Evolutionary conservation across 2,113 vertebrate species (phyloP).

Genomic region (Gnathonemus echidnorhynchus): DNA sequence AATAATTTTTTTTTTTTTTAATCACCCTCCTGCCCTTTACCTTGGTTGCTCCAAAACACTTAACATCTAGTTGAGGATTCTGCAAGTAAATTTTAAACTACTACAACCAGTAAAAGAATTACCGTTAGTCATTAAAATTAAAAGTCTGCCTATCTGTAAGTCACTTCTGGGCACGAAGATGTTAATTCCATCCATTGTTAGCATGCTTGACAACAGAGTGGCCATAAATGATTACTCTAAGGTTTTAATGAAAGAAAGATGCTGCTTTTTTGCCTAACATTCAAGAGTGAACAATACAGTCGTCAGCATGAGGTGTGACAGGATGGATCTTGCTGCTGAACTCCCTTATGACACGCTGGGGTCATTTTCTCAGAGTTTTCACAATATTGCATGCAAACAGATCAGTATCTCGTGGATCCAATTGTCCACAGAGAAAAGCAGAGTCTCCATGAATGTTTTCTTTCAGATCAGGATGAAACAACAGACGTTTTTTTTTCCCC

Average conservation of each 20-base stretch:
- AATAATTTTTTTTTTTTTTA: not conserved
- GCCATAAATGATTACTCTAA: not conserved
- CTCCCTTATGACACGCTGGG: constrained; percentile 54
- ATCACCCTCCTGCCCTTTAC: not conserved
- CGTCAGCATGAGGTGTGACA: constrained; percentile 46
- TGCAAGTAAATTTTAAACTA: constrained; percentile 14
- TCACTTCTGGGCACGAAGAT: not conserved
- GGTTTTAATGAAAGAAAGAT: not conserved
- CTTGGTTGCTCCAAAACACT: not conserved
- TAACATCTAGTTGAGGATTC: not conserved
- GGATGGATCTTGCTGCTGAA: constrained; percentile 47
- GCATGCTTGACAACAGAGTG: not conserved
- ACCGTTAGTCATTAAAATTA: constrained; percentile 20
- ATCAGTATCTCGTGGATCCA: constrained; percentile 57
- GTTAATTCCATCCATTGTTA: not conserved
- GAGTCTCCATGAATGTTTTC: constrained; percentile 60
- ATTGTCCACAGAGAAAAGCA: constrained; percentile 52
- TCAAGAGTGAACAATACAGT: not conserved
- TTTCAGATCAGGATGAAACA: constrained; percentile 56
- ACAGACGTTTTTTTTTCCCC: constrained; percentile 53
- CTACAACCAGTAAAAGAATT: constrained; percentile 36
- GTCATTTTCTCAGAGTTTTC: constrained; percentile 54
- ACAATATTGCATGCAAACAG: constrained; percentile 63
- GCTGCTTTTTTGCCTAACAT: not conserved
- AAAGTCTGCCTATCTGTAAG: not conserved